These are phyloP conservation scores for Drepana arcuata DNA, from an alignment of 1,140 invertebrate genomes.

Conservation along the genomic window DNA sequence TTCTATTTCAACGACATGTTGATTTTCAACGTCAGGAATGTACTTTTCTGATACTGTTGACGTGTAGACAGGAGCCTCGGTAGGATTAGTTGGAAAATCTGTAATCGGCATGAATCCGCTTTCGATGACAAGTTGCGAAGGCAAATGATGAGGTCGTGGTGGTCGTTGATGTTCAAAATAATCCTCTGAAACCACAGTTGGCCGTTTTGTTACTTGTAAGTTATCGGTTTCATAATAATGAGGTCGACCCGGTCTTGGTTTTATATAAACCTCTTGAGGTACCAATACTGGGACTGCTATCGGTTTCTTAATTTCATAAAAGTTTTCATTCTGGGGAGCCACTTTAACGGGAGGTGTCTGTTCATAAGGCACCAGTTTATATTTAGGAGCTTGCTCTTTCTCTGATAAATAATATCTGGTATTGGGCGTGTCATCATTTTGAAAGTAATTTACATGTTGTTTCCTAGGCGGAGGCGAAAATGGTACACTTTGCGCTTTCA, in stretches of 20 bases:
- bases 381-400: slow-evolving; percentile 46
- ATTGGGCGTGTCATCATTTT: slow-evolving; percentile 35
- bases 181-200: slow-evolving; percentile 38
- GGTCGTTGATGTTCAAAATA: slow-evolving; percentile 49
- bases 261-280: slow-evolving; percentile 40
- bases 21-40: slow-evolving; percentile 15
- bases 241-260: slow-evolving; percentile 34
- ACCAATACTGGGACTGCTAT: slow-evolving; percentile 20
- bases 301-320: slow-evolving; percentile 29
- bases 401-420: slow-evolving; percentile 51
- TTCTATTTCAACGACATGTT: slow-evolving; percentile 17
- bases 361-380: slow-evolving; percentile 66
- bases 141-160: slow-evolving; percentile 5
- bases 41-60: slow-evolving; percentile 9
- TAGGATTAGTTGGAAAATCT: slow-evolving; percentile 20
- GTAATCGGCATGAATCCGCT: slow-evolving; percentile 62
- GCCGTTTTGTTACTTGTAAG: slow-evolving; percentile 40
- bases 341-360: slow-evolving; percentile 60
- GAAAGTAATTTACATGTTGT: slow-evolving; percentile 41
- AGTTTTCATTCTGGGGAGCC: slow-evolving; percentile 21
- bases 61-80: slow-evolving; percentile 24
- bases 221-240: slow-evolving; percentile 33
- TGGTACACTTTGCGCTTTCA: slow-evolving; percentile 30
- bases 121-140: slow-evolving; percentile 42
- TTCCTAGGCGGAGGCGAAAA: slow-evolving; percentile 29